Evolutionary conservation across 2,113 vertebrate genomes (phyloP), one percentile per base, ranked within the genome.

Genomic region (Sus scrofa): DNA sequence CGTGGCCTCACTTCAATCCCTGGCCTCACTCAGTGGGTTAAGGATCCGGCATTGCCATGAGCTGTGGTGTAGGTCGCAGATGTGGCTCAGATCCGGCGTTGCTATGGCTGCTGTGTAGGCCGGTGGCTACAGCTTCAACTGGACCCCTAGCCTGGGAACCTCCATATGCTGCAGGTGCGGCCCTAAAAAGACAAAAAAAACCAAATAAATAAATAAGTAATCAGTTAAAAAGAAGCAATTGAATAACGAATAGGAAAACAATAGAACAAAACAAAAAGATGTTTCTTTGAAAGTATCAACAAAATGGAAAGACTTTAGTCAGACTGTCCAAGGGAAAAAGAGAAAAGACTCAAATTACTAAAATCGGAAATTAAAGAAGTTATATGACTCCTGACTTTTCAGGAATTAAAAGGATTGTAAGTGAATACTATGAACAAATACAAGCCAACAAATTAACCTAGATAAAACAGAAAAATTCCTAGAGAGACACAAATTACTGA

Each of bases 381-480:
- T 70, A 68, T 54, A 89, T 56, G 60, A 75, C n/a, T 68, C 65
- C 6, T 89, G 34, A 78, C 32, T 11, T 95, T 65, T 65, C 16
- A 89, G 84, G 92, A 82, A 91, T 68, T 83, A 30, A 93, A 93
- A 92, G 54, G 14, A 79, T 70, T 44, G 32, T 50, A 84, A 39
- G 19, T 93, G 50, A 73, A 54, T 34, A 67, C 68, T 68, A n/a
- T 75, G 50, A 95, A 67, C 30, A 95, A 83, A 67, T 74, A 87
- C 60, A 74, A 67, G 50, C 58, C 75, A 87, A 74, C 58, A 88
- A 81, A 62, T 68, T 93, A 83, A 54, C 60, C 22, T 22, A 87
- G 75, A 65, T 34, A 37, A 84, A 84, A 95, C 22, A 87, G 52
- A 89, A 92, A 96, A 60, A 84, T 52, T 82, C 52, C 50, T 86